These are phyloP conservation scores for Odontomachus brunneus DNA, from an alignment of 1,140 invertebrate genomes.

Conservation along the genomic window DNA sequence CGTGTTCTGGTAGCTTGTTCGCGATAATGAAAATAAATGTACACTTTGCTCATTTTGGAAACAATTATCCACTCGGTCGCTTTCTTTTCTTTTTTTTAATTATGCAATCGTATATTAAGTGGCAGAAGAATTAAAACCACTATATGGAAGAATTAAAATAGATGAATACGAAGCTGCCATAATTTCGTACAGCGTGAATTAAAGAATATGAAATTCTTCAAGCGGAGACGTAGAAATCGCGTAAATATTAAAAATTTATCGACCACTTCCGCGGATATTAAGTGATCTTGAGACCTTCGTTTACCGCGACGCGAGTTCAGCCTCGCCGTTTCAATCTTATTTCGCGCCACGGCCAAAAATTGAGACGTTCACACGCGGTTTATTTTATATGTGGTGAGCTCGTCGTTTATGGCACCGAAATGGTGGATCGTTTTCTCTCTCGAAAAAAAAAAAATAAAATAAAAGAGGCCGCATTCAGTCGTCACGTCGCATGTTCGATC, in stretches of 20 bases:
- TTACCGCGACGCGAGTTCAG: too few relatives aligned
- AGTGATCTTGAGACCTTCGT: not conserved
- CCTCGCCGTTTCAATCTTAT: too few relatives aligned
- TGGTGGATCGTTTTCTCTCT: not conserved
- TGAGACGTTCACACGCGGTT: not conserved
- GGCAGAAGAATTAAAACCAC: too few relatives aligned
- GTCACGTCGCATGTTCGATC: not conserved
- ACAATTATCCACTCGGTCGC: not conserved
- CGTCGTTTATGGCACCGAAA: not conserved
- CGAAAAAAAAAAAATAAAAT: not conserved
- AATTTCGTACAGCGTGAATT: not conserved
- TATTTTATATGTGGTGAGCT: not conserved
- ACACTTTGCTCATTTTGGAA: not conserved
- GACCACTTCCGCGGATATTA: not conserved
- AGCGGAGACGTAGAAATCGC: not conserved
- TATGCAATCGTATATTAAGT: conserved; percentile 2
- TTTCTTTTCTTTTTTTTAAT: conserved; percentile 6
- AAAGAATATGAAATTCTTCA: not conserved
- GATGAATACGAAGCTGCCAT: not conserved
- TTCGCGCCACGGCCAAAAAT: too few relatives aligned
- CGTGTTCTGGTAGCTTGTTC: conserved; percentile 8
- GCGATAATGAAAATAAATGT: conserved; percentile 36
- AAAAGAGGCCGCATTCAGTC: not conserved
- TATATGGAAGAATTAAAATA: not conserved
- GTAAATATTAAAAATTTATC: not conserved